These are phyloP conservation scores for Drosophila vallismaia DNA, from an alignment of 2,888 invertebrate species.

Conservation along the genomic window DNA sequence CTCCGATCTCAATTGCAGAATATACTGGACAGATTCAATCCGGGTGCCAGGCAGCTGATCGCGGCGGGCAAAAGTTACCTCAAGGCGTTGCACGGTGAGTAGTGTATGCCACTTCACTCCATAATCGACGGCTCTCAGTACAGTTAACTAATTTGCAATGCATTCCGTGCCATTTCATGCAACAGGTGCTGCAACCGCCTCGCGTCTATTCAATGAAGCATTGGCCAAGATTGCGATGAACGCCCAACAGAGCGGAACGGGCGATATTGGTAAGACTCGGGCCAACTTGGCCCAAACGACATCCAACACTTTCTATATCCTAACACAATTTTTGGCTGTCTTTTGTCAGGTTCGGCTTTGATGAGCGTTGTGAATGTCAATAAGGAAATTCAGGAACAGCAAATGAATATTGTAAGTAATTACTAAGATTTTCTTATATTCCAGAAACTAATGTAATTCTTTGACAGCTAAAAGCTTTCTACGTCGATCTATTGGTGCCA, in stretches of 20 bases:
- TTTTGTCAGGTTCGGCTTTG: constrained; percentile 90
- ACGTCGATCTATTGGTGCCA: constrained; percentile 96
- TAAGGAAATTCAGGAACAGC: constrained; percentile 96
- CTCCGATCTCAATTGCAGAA: constrained; percentile 89
- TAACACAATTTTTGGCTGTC: constrained; percentile 17
- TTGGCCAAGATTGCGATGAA: constrained; percentile 94
- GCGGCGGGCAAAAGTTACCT: constrained; percentile 96
- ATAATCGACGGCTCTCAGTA: constrained; percentile 27
- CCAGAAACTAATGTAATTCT: neutral
- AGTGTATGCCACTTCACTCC: constrained; percentile 18
- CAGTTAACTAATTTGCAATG: constrained; percentile 66
- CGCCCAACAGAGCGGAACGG: constrained; percentile 95
- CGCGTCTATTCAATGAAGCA: constrained; percentile 94
- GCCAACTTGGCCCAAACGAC: neutral
- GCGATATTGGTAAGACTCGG: constrained; percentile 91
- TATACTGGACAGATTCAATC: constrained; percentile 98
- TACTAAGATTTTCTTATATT: no score
- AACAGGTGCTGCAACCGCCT: constrained; percentile 94
- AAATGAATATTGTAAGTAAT: constrained; percentile 96
- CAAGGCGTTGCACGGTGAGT: constrained; percentile 96
- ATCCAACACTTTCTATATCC: constrained; percentile 1
- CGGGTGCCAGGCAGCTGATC: constrained; percentile 96
- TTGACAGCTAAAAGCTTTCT: constrained; percentile 95
- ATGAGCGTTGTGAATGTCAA: constrained; percentile 97
- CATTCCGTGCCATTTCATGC: constrained; percentile 56